These are phyloP conservation scores for Sebastes alutus DNA, from an alignment of 2,797 vertebrate species.

Conservation along the genomic window DNA sequence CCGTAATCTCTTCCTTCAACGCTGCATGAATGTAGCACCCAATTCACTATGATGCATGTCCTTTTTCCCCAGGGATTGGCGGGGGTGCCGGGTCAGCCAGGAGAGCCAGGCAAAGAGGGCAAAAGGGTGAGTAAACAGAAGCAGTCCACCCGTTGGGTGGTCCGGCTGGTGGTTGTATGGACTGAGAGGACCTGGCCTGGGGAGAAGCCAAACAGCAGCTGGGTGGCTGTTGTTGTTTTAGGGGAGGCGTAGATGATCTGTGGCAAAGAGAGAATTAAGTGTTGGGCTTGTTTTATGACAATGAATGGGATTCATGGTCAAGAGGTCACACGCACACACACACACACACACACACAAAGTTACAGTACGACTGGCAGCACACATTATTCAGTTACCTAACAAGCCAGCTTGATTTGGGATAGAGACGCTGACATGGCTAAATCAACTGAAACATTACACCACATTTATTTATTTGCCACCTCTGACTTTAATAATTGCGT, in stretches of 20 bases:
- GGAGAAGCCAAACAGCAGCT: slow-evolving; percentile 78
- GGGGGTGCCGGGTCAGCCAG: slow-evolving; percentile 86
- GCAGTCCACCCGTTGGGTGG: slow-evolving; percentile 65
- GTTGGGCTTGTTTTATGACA: slow-evolving; percentile 71
- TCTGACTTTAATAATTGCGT: slow-evolving; percentile 10
- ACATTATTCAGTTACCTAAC: slow-evolving; percentile 62
- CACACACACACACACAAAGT: slow-evolving; percentile 43
- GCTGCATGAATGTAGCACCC: slow-evolving; percentile 15
- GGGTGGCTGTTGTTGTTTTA: slow-evolving; percentile 64
- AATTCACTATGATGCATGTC: slow-evolving; percentile 42
- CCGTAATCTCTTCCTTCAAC: background rate
- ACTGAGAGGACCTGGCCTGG: slow-evolving; percentile 54
- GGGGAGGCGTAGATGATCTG: slow-evolving; percentile 48
- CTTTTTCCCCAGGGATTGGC: slow-evolving; percentile 80
- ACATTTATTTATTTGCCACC: slow-evolving; percentile 29
- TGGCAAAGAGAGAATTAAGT: slow-evolving; percentile 32
- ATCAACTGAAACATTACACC: slow-evolving; percentile 30
- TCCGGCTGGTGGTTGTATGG: slow-evolving; percentile 29
- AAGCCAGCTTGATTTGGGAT: slow-evolving; percentile 23
- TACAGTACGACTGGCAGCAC: slow-evolving; percentile 79
- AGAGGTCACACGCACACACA: slow-evolving; percentile 49
- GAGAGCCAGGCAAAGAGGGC: slow-evolving; percentile 93
- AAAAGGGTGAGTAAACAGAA: slow-evolving; percentile 93
- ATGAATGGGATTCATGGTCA: slow-evolving; percentile 67
- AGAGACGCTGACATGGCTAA: slow-evolving; percentile 24